These are phyloP conservation scores for Enteromius trimaculatus DNA, from an alignment of 2,797 vertebrate species.

Conservation along the genomic window DNA sequence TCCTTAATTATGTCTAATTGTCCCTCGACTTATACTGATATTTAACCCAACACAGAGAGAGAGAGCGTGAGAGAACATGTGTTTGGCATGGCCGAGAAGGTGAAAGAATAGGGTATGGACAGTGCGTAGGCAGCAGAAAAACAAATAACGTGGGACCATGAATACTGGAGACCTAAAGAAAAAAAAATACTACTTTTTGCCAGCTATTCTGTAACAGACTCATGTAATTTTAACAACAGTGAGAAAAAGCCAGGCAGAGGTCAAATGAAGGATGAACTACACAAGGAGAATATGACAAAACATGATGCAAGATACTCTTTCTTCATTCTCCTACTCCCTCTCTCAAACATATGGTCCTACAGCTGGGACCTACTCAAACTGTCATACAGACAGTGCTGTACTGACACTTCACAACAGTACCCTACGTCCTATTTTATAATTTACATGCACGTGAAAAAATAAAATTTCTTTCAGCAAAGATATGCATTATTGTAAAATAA, in stretches of 20 bases:
- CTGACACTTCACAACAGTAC: constrained; percentile 10
- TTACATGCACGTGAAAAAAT: neutral
- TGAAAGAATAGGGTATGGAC: neutral
- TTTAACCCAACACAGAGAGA: neutral
- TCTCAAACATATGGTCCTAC: constrained; percentile 15
- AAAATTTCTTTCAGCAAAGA: neutral
- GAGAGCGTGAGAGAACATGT: neutral
- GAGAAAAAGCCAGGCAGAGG: constrained; percentile 13
- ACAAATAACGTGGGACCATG: neutral
- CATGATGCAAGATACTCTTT: constrained; percentile 13
- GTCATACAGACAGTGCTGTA: neutral
- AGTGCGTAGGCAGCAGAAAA: neutral
- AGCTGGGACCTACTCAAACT: constrained; percentile 20
- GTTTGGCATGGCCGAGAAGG: neutral
- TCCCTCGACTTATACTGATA: neutral
- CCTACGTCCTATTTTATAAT: neutral
- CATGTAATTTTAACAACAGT: constrained; percentile 33
- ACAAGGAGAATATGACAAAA: constrained; percentile 26
- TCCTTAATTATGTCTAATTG: neutral
- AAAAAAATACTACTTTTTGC: neutral
- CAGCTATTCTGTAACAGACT: neutral
- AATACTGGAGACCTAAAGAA: neutral
- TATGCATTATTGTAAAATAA: neutral
- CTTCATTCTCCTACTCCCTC: neutral
- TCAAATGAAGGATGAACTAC: constrained; percentile 8